Base-by-base conservation (phyloP, 64 coral and sea anemone species). In the Orbicella faveolata region DNA sequence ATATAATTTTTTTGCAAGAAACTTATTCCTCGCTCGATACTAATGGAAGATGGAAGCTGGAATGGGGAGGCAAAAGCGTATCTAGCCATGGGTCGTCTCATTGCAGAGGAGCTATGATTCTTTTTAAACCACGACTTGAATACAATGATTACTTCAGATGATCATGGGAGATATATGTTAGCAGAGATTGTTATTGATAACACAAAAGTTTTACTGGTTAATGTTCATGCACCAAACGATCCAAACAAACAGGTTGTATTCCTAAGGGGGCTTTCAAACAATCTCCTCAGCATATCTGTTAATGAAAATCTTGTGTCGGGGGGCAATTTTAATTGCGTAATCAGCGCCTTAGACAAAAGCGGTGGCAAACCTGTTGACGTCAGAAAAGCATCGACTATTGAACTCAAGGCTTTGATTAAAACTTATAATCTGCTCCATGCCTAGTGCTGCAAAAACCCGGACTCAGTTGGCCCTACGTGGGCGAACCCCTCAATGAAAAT, bases 151-250 rank as follows among this genome's bases (percentile, higher is more conserved):
- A 30, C 30, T 30, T 30, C 30, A 30, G 30, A 30, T 30, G 30
- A 30, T 30, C 30, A 30, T 30, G 30, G 30, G 30, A 30, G 30
- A 30, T 30, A 30, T 30, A 30, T 30, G 30, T 30, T 30, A 30
- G 19, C 75, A 20, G 39, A 77, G 44, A 34, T 21, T 34, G 35
- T 39, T 53, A 39, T 77, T 52, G 75, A 51, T 52, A 39, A 39
- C 20, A 39, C 39, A 77, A 77, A 77, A 35, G 44, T 21, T 48
- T 19, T 77, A 19, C 51, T 51, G 12, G 18, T 77, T 8, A 77
- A 77, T 51, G 44, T 77, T 77, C 51, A 77, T 39, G 75, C 39
- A 48, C 75, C 15, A 77, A 77, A 77, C 18, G 75, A 77, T 21
- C 75, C 73, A 75, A 37, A 36, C 16, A 14, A 7, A 21, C 75